phyloP scores from a whole-genome alignment of 2,888 invertebrate genomes.

The Andricus quercusramuli region DNA sequence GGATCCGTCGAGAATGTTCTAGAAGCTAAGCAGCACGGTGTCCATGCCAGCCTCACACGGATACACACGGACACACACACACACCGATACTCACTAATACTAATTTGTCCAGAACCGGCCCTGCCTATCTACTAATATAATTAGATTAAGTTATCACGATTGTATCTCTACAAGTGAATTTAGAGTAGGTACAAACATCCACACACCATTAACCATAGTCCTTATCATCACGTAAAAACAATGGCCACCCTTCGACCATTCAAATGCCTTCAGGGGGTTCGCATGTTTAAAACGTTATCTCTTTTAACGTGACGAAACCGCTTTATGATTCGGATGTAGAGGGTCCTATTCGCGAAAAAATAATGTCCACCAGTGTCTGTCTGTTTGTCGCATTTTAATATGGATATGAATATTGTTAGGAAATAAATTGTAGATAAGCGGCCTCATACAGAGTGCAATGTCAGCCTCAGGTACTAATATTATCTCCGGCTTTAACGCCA shows the following conservation, averaged over 20 bases:
- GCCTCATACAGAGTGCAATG: slow-evolving; percentile 2
- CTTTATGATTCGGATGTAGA: slow-evolving; percentile 56
- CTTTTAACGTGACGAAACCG: slow-evolving; percentile 64
- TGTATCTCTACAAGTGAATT: neutral
- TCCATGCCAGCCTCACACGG: too few species aligned
- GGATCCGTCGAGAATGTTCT: too few species aligned
- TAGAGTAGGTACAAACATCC: slow-evolving; percentile 62
- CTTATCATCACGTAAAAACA: slow-evolving; percentile 73
- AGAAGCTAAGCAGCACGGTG: too few species aligned
- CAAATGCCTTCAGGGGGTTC: slow-evolving; percentile 60
- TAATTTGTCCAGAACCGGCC: too few species aligned
- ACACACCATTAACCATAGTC: slow-evolving; percentile 71
- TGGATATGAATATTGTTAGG: slow-evolving; percentile 35
- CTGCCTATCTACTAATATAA: too few species aligned
- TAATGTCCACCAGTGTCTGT: slow-evolving; percentile 4
- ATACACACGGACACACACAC: too few species aligned
- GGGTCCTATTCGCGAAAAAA: neutral
- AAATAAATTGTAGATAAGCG: slow-evolving; percentile 46
- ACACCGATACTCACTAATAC: too few species aligned
- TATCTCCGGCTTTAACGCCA: neutral
- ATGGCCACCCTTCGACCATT: slow-evolving; percentile 63
- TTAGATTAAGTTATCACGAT: neutral
- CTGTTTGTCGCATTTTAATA: neutral
- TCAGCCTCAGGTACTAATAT: slow-evolving; percentile 8
- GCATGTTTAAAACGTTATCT: slow-evolving; percentile 62